Base-by-base conservation (phyloP, 2,888 invertebrate species). In the Catonia carolina region DNA sequence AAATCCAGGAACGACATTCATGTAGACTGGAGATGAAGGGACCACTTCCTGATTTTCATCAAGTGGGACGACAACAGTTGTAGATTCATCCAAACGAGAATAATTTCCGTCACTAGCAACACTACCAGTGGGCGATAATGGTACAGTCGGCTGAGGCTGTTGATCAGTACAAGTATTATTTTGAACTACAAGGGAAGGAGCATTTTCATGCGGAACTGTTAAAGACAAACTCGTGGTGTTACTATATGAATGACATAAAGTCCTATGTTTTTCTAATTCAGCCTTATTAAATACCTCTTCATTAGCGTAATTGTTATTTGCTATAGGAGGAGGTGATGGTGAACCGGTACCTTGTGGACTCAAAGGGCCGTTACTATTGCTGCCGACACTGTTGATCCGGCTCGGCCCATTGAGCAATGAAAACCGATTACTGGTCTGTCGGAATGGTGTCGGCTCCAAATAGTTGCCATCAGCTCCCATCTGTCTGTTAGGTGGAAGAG, bases 1-100 rank as follows among this genome's bases (percentile, higher is more conserved):
- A 53, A 70, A 68, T 5, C 72, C 72, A 63, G 77, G 67, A 69
- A 65, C 71, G 17, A 76, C 70, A 60, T 77, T 77, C 71, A 76
- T 74, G 57, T 77, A 77, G 63, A 48, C 63, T 1, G 66, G 68
- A 2, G 72, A 70, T 8, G 71, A 71, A 1, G 71, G 59, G 1
- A 68, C 68, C 36, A 59, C 58, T 36, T 53, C 49, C 12, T 42
- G 42, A 1, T 33, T 17, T 22, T 56, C 55, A 27, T 17, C 33
- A n/a, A n/a, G n/a, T n/a, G n/a, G n/a, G 27, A 27, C 27, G 5
- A 8, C 5, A 6, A 27, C 8, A 4, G 27, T 27, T 8, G 27
- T 8, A 6, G 27, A 6, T 27, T 27, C 27, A 27, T 27, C 27
- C 8, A 27, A 27, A 27, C 27, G 27, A 27, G 27, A 6, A 27